Evolutionary conservation across 2,888 invertebrate species (phyloP).

Genomic region (Cantharis lateralis): DNA sequence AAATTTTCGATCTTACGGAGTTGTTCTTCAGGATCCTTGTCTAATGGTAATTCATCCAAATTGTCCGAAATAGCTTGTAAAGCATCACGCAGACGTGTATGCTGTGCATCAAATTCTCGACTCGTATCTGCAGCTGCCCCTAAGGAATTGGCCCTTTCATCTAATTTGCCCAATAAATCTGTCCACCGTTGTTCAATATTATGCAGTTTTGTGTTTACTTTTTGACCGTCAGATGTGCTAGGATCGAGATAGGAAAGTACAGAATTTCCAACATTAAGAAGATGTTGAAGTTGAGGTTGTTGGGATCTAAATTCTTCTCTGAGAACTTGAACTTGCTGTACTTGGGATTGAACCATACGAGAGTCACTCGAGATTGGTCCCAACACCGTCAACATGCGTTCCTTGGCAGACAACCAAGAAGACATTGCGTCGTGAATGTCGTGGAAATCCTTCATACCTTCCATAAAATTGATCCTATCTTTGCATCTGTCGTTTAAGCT

Average conservation of each 20-base stretch:
- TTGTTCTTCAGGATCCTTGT: conserved; percentile 86
- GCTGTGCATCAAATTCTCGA: conserved; percentile 88
- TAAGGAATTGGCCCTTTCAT: conserved; percentile 85
- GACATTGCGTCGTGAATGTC: conserved; percentile 84
- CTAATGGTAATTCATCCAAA: conserved; percentile 78
- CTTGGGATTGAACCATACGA: conserved; percentile 93
- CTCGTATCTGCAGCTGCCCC: conserved; percentile 93
- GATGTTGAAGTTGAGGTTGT: conserved; percentile 85
- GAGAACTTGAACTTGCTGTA: conserved; percentile 92
- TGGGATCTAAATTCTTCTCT: conserved; percentile 94
- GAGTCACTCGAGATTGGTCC: conserved; percentile 97
- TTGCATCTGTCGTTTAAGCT: conserved; percentile 84
- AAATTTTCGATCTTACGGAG: conserved; percentile 85
- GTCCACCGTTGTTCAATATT: conserved; percentile 80
- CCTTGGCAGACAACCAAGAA: conserved; percentile 90
- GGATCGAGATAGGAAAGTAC: conserved; percentile 66
- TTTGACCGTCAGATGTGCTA: conserved; percentile 65
- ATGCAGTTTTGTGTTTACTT: conserved; percentile 72
- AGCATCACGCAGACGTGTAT: conserved; percentile 83
- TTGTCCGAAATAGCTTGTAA: conserved; percentile 85
- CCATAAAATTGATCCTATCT: conserved; percentile 72
- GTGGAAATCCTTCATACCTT: conserved; percentile 89
- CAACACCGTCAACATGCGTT: conserved; percentile 92
- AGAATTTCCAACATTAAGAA: conserved; percentile 79
- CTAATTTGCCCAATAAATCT: conserved; percentile 73